These are phyloP conservation scores for Melanotaenia boesemani DNA, from an alignment of 2,797 vertebrate species.

Conservation along the genomic window DNA sequence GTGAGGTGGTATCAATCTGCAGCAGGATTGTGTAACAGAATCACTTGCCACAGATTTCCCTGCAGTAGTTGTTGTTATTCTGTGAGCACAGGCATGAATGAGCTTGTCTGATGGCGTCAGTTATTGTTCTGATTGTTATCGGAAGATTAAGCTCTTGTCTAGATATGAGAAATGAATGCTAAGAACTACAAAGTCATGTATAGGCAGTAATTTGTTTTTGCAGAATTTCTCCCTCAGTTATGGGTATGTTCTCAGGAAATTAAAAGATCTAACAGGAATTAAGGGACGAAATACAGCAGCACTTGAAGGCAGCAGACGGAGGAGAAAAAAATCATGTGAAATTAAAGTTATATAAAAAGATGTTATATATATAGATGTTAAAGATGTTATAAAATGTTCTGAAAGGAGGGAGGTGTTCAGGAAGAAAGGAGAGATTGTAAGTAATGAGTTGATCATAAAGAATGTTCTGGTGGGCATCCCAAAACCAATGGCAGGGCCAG, in stretches of 20 bases:
- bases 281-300: not conserved
- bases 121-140: slow-evolving; percentile 53
- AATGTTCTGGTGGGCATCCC: not conserved
- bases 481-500: not conserved
- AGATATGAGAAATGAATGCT: slow-evolving; percentile 37
- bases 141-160: slow-evolving; percentile 29
- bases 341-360: no score
- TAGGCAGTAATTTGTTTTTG: slow-evolving; percentile 8
- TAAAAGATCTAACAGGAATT: slow-evolving; percentile 12
- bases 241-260: slow-evolving; percentile 21
- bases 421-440: not conserved
- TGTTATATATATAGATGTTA: no score
- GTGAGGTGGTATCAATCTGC: slow-evolving; percentile 23
- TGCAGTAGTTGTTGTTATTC: slow-evolving; percentile 26
- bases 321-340: slow-evolving; percentile 5
- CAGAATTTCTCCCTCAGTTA: slow-evolving; percentile 6
- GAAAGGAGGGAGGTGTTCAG: not conserved
- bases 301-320: not conserved
- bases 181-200: slow-evolving; percentile 27
- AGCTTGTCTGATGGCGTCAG: slow-evolving; percentile 30
- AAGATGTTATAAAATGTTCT: not conserved
- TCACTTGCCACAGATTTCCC: slow-evolving; percentile 50
- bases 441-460: not conserved
- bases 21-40: slow-evolving; percentile 55
- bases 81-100: slow-evolving; percentile 43